These are phyloP conservation scores for Drosophila paulistorum DNA, from an alignment of 1,140 invertebrate genomes.

Conservation along the genomic window DNA sequence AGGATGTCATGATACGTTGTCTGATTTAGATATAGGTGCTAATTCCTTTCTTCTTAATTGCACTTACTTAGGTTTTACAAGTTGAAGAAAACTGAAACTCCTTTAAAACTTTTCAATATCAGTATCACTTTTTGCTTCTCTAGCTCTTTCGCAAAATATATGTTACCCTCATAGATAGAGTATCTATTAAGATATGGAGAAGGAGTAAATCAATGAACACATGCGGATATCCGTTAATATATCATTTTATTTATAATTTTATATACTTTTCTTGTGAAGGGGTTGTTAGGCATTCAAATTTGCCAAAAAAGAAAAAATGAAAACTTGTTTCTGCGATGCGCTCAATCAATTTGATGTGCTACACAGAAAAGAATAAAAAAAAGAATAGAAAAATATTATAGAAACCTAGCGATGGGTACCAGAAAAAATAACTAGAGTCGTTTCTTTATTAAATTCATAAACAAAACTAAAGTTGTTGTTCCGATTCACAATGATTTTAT, in stretches of 20 bases:
- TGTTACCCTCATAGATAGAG: neutral
- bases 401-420: neutral
- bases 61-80: too few species aligned
- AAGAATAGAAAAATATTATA: neutral
- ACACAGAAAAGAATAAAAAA: neutral
- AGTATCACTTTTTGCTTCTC: too few species aligned
- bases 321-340: constrained; percentile 38
- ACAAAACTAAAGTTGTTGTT: too few species aligned
- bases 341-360: constrained; percentile 59
- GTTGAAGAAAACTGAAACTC: too few species aligned
- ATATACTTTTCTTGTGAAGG: constrained; percentile 37
- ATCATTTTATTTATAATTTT: constrained; percentile 61
- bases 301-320: neutral
- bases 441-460: too few species aligned
- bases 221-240: constrained; percentile 68
- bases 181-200: neutral
- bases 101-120: too few species aligned
- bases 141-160: neutral
- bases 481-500: too few species aligned
- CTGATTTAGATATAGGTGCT: too few species aligned
- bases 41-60: too few species aligned
- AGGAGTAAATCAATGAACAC: constrained; percentile 55
- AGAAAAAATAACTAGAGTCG: neutral
- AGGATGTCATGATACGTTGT: too few species aligned
- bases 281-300: constrained; percentile 36